phyloP scores from a whole-genome alignment of 2,797 vertebrate species.

The Limnodromus scolopaceus region DNA sequence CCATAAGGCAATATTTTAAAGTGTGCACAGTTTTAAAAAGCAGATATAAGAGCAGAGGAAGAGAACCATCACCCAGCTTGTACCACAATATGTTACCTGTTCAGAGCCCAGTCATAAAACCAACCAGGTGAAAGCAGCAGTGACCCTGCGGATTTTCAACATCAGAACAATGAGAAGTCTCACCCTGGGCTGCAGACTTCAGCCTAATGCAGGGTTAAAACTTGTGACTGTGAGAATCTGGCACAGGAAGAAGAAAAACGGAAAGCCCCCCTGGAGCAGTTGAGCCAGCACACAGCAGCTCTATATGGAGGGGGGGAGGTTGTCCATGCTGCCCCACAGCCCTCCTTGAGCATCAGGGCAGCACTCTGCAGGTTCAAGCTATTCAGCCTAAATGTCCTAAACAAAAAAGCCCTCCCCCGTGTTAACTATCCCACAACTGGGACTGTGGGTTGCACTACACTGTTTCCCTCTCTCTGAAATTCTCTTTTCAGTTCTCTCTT shows the following conservation, averaged over 20 bases:
- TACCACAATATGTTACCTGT: background rate
- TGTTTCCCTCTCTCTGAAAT: background rate
- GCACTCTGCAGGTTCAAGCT: background rate
- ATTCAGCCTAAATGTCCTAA: background rate
- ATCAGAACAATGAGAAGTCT: background rate
- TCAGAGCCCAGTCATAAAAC: background rate
- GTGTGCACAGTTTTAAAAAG: background rate
- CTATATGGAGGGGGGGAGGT: background rate
- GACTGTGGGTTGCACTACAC: fast-evolving
- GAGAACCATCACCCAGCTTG: background rate
- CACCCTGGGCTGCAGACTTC: background rate
- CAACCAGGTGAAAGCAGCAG: background rate
- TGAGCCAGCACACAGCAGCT: background rate
- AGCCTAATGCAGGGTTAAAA: background rate
- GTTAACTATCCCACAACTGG: background rate
- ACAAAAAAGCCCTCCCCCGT: background rate
- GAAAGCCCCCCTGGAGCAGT: background rate
- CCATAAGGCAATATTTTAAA: background rate
- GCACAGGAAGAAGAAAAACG: background rate
- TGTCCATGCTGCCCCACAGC: background rate
- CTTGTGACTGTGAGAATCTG: fast-evolving
- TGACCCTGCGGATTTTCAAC: fast-evolving
- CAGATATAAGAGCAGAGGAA: background rate
- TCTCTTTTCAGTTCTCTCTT: background rate
- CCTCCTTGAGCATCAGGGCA: background rate